Conservation (phyloP, 1,140 invertebrate species). For the Drosophila micromelanica region DNA sequence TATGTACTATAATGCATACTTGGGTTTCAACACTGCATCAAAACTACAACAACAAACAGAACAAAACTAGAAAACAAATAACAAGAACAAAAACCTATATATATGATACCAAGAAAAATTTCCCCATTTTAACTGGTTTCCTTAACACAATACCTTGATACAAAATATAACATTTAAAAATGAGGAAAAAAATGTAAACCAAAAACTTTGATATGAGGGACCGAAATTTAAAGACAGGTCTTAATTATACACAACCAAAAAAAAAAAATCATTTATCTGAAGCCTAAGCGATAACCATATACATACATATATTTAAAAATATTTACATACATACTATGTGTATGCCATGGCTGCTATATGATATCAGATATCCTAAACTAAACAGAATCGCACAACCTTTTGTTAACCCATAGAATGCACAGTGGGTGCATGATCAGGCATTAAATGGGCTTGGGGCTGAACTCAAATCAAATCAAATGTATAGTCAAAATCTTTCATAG, state of each 20-base stretch:
- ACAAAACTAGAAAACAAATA: conserved; percentile 5
- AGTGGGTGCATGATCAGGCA: conserved; percentile 4
- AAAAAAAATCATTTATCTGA: conserved; percentile 25
- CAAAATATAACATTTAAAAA: conserved; percentile 5
- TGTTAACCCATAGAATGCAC: conserved; percentile 10
- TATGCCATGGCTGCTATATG: conserved; percentile 11
- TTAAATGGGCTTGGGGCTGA: background rate
- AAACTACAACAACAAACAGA: conserved; percentile 35
- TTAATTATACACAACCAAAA: conserved; percentile 69
- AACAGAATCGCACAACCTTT: conserved; percentile 3
- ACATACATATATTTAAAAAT: conserved; percentile 7
- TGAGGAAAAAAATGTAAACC: conserved; percentile 9
- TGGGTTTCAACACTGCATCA: conserved; percentile 71
- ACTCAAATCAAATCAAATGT: conserved; percentile 12
- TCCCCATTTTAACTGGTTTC: conserved; percentile 77
- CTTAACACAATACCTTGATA: conserved; percentile 56
- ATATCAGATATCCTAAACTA: background rate
- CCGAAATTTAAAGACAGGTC: conserved; percentile 75
- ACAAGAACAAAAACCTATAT: conserved; percentile 2
- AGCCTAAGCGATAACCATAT: conserved; percentile 20
- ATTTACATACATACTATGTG: conserved; percentile 12
- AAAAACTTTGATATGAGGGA: conserved; percentile 78
- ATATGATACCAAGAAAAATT: conserved; percentile 50
- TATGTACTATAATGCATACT: conserved; percentile 68
- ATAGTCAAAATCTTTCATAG: conserved; percentile 27